Conservation (phyloP, 2,888 invertebrate genomes). For the Cryptocephalus primarius region DNA sequence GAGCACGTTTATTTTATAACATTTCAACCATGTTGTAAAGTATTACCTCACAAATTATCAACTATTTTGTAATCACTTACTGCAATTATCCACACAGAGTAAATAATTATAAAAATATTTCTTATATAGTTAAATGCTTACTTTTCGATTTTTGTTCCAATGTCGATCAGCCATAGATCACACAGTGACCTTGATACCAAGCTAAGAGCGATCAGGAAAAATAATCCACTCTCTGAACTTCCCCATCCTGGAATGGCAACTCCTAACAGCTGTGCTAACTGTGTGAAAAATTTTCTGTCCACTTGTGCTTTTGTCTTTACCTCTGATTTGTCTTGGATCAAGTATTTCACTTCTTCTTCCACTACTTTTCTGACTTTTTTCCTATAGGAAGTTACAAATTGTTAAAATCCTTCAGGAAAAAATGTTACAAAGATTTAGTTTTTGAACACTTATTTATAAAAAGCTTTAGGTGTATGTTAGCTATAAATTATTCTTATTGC, state of each 20-base stretch:
- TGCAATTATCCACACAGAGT: no score
- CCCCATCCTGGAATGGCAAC: slow-evolving; percentile 73
- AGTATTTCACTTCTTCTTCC: slow-evolving; percentile 67
- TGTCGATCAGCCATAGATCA: slow-evolving; percentile 96
- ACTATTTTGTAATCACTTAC: no score
- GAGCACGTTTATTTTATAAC: no score
- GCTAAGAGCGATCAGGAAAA: slow-evolving; percentile 65
- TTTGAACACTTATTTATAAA: no score
- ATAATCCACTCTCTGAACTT: slow-evolving; percentile 63
- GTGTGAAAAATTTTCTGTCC: slow-evolving; percentile 61
- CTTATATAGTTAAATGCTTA: slow-evolving; percentile 29
- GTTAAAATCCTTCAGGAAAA: no score
- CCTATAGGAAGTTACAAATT: slow-evolving; percentile 19
- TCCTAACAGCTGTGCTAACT: slow-evolving; percentile 55
- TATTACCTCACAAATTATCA: no score
- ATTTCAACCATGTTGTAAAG: no score
- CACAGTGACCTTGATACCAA: slow-evolving; percentile 84
- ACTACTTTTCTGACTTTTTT: slow-evolving; percentile 42
- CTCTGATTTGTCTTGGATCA: slow-evolving; percentile 59
- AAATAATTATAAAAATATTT: no score
- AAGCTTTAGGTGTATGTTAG: no score
- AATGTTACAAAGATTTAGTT: no score
- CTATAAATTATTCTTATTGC: no score
- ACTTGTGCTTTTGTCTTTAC: slow-evolving; percentile 60
- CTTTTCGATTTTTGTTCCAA: slow-evolving; percentile 89